Percentiles rank a stretch among this genome's conserved stretches.
Conservation (phyloP, 2,888 invertebrate genomes). For the Microctonus hyperodae region DNA sequence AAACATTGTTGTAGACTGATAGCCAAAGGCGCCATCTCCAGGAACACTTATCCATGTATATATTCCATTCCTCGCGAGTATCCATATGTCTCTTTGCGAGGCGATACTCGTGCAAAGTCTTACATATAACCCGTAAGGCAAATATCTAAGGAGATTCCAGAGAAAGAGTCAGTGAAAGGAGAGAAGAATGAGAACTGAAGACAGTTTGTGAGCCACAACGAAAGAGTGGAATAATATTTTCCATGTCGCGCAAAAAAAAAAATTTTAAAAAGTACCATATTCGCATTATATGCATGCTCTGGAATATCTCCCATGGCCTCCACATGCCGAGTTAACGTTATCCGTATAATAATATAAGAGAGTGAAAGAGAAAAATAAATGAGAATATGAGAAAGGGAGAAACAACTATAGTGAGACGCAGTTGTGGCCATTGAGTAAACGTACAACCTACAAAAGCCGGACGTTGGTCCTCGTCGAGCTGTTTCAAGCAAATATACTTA, state of each 20-base stretch:
- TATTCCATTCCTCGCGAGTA: too few relatives aligned
- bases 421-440: conserved; percentile 43
- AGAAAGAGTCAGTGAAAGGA: not conserved
- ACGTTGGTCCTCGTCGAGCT: conserved; percentile 44
- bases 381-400: not conserved
- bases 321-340: conserved; percentile 30
- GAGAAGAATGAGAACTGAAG: conserved; percentile 35
- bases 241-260: conserved; percentile 41
- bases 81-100: too few relatives aligned
- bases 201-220: conserved; percentile 40
- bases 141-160: conserved; percentile 20
- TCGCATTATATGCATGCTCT: conserved; percentile 47
- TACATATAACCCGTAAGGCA: too few relatives aligned
- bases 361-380: not conserved
- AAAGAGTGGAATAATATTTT: conserved; percentile 46
- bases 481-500: conserved; percentile 49
- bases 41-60: too few relatives aligned
- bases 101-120: too few relatives aligned
- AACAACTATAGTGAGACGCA: conserved; percentile 28
- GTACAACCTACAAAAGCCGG: conserved; percentile 47
- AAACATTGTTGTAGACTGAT: too few relatives aligned
- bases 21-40: too few relatives aligned
- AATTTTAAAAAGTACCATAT: conserved; percentile 37
- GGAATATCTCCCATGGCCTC: conserved; percentile 30
- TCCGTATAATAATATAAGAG: conserved; percentile 11